phyloP scores from a whole-genome alignment of 2,797 vertebrate genomes.

The Catamblyrhynchus diadema region DNA sequence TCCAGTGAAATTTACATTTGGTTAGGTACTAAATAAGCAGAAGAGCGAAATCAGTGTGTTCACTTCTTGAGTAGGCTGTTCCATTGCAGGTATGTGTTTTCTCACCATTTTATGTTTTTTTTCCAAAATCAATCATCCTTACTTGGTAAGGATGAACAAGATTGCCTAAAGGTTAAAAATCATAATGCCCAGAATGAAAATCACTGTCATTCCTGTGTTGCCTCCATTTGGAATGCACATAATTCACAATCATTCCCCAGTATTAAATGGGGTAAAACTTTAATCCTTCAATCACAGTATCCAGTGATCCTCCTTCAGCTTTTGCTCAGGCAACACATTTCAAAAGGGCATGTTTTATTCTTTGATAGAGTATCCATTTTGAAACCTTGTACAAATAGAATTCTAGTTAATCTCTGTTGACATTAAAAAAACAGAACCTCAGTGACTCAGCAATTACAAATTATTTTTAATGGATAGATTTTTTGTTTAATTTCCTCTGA shows the following conservation, averaged over 20 bases:
- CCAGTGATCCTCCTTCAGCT: not conserved
- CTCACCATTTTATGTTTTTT: not conserved
- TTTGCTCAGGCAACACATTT: not conserved
- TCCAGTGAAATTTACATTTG: not conserved
- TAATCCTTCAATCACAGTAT: not conserved
- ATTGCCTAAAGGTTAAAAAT: not conserved
- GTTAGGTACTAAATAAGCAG: not conserved
- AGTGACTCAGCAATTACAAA: not conserved
- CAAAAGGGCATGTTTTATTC: not conserved
- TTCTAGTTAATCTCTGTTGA: not conserved
- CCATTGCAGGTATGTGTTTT: not conserved
- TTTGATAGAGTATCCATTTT: not conserved
- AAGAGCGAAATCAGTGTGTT: fast-evolving
- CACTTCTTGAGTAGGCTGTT: not conserved
- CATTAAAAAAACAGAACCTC: not conserved
- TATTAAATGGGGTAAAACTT: not conserved
- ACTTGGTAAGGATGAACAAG: not conserved
- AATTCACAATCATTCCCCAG: not conserved
- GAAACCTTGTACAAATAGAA: not conserved
- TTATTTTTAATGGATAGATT: not conserved
- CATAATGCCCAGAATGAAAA: not conserved
- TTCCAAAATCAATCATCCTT: not conserved
- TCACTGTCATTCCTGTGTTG: not conserved
- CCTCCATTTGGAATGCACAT: not conserved
- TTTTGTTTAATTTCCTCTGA: not conserved